These are phyloP conservation scores for Gandaritis pyraliata DNA, from an alignment of 2,888 invertebrate genomes.

Conservation along the genomic window DNA sequence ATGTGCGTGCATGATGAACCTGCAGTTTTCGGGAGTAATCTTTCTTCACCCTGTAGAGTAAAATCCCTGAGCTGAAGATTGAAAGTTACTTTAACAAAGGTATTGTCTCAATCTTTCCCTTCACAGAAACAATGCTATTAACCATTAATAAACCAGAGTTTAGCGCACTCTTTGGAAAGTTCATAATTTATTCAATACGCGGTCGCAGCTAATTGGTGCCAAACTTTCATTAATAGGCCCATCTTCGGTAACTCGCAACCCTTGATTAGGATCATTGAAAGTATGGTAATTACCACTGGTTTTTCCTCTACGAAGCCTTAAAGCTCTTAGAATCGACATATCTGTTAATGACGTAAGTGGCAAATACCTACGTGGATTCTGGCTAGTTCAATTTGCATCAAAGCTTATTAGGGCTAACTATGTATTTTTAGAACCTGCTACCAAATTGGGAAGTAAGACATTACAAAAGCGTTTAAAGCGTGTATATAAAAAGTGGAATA, in stretches of 20 bases:
- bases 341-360: too few relatives aligned
- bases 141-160: slow-evolving; percentile 20
- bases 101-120: neutral
- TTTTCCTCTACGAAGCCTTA: slow-evolving; percentile 4
- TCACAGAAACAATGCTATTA: slow-evolving; percentile 15
- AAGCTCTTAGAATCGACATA: slow-evolving; percentile 5
- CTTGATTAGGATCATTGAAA: slow-evolving; percentile 54
- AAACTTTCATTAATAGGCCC: slow-evolving; percentile 66
- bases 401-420: too few relatives aligned
- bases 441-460: too few relatives aligned
- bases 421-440: too few relatives aligned
- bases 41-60: too few relatives aligned
- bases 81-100: neutral
- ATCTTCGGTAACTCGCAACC: slow-evolving; percentile 52
- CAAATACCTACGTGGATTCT: too few relatives aligned
- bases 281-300: slow-evolving; percentile 47
- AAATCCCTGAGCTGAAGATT: neutral
- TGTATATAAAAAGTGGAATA: too few relatives aligned
- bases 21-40: too few relatives aligned
- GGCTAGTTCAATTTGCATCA: too few relatives aligned
- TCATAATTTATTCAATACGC: slow-evolving; percentile 62
- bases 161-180: slow-evolving; percentile 31
- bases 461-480: too few relatives aligned
- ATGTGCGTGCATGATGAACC: too few relatives aligned
- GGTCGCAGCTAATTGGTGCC: slow-evolving; percentile 61